Percentiles rank a stretch among this genome's conserved stretches.
phyloP scores from a whole-genome alignment of 2,797 vertebrate genomes.

The Xiphophorus birchmanni region DNA sequence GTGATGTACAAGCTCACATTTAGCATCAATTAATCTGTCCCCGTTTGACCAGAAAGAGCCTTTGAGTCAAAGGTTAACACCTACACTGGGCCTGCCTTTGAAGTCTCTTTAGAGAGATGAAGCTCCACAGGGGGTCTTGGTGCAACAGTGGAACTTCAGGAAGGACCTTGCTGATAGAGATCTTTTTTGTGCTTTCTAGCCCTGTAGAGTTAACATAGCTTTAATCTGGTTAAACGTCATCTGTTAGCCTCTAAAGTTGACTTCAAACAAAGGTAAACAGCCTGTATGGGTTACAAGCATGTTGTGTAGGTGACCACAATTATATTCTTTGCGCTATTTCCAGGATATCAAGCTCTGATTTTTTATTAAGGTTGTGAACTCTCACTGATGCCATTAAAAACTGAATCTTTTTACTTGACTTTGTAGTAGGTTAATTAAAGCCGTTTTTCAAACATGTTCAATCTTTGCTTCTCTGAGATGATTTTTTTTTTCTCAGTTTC shows the following conservation, averaged over 20 bases:
- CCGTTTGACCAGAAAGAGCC: slow-evolving; percentile 53
- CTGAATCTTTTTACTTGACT: slow-evolving; percentile 34
- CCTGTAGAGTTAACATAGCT: slow-evolving; percentile 28
- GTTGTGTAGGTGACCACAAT: slow-evolving; percentile 13
- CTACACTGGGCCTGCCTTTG: slow-evolving; percentile 74
- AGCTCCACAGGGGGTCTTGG: slow-evolving; percentile 55
- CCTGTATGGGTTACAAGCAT: slow-evolving; percentile 17
- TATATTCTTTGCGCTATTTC: slow-evolving; percentile 1
- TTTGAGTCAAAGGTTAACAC: slow-evolving; percentile 80
- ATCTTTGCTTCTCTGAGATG: slow-evolving; percentile 26
- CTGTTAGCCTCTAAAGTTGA: slow-evolving; percentile 29
- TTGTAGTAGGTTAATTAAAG: slow-evolving; percentile 41
- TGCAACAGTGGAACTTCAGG: slow-evolving; percentile 60
- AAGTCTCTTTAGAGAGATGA: slow-evolving; percentile 75
- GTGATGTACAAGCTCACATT: slow-evolving; percentile 15
- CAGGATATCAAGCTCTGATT: slow-evolving; percentile 4
- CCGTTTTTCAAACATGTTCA: slow-evolving; percentile 10
- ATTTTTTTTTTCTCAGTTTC: slow-evolving; percentile 34
- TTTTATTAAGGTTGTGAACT: neutral
- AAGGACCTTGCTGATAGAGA: slow-evolving; percentile 55
- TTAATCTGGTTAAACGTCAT: slow-evolving; percentile 24
- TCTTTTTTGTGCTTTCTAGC: slow-evolving; percentile 48
- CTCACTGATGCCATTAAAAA: slow-evolving; percentile 39
- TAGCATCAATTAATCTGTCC: slow-evolving; percentile 60
- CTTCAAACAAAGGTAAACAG: slow-evolving; percentile 45